Evolutionary conservation across 2,113 vertebrate species (phyloP), one percentile per base, ranked within the genome.

Genomic region (Ailurus styani): DNA sequence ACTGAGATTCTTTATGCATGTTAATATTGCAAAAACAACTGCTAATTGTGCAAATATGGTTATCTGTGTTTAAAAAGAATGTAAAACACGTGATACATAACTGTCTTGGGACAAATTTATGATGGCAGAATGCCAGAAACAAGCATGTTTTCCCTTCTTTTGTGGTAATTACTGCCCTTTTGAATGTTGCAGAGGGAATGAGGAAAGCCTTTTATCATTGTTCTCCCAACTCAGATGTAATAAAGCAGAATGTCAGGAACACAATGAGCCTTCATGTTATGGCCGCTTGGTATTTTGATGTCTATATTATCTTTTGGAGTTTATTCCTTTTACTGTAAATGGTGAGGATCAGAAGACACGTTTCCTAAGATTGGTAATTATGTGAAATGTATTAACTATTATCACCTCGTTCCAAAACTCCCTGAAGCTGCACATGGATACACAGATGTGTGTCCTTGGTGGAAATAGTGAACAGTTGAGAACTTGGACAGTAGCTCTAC

Each of bases 71-170:
- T 62, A 91, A 95, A 93, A 79, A 88, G n/a, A 97, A 94, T 68
- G 18, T 13, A 84, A 95, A 94, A 55, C 57, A 88, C 42, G 96
- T 95, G 62, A 90, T 75, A 17, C 62, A 60, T 23, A 91, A 88
- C 54, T 91, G 42, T 94, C 90, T 92, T 86, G 87, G 92, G 96
- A 95, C 90, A 96, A 96, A 96, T 94, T 85, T 94, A 93, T 64
- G 73, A 85, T 89, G 85, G 84, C 70, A 93, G 81, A 93, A 79
- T 96, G 92, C 87, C 95, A 95, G 57, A 60, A 64, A 93, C 81
- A 82, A 91, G 62, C 45, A 45, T 73, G 72, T n/a, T 40, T 82
- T 73, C 93, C 21, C 78, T 93, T 70, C n/a, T 78, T 75, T 64
- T 34, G 52, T 95, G 52, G 57, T 97, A 95, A 96, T 96, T 75